Evolutionary conservation across 92 coral and sea anemone genomes (phyloP).

Genomic region (Pocillopora grandis): DNA sequence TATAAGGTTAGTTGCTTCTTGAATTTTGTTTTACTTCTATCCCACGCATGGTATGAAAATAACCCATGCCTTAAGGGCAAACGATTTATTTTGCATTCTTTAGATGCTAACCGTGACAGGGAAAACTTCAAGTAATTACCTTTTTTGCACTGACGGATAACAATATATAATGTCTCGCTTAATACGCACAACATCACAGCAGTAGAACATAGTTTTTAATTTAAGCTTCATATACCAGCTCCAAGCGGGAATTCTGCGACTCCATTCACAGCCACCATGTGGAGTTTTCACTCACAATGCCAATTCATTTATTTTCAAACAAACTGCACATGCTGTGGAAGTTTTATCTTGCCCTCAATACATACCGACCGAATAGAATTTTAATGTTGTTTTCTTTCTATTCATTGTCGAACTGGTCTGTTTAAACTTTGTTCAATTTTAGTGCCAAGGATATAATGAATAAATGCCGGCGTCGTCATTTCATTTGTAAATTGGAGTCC

Average conservation of each 20-base stretch:
- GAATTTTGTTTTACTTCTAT: conserved; percentile 36
- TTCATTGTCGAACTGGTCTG: conserved; percentile 36
- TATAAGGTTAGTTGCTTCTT: conserved; percentile 21
- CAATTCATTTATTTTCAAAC: conserved; percentile 31
- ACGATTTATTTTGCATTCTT: conserved; percentile 41
- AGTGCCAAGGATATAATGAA: conserved; percentile 3
- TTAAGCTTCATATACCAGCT: conserved; percentile 27
- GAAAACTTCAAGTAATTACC: conserved; percentile 48
- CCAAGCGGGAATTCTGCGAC: conserved; percentile 35
- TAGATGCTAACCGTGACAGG: conserved; percentile 43
- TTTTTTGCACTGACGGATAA: conserved; percentile 48
- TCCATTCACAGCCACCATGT: conserved; percentile 21
- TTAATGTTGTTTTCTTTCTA: not conserved
- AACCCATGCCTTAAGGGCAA: conserved; percentile 44
- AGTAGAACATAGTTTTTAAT: conserved; percentile 36
- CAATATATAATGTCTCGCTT: conserved; percentile 15
- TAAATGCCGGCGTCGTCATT: not conserved
- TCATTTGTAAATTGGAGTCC: too few species aligned
- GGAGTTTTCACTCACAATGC: conserved; percentile 47
- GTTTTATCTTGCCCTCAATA: conserved; percentile 1
- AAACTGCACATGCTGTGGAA: conserved; percentile 33
- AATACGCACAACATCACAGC: conserved; percentile 36
- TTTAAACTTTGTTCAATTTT: conserved; percentile 12
- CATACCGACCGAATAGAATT: not conserved
- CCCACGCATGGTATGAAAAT: conserved; percentile 39